Base-by-base conservation (phyloP, 2,113 vertebrate species). In the Equus quagga region DNA sequence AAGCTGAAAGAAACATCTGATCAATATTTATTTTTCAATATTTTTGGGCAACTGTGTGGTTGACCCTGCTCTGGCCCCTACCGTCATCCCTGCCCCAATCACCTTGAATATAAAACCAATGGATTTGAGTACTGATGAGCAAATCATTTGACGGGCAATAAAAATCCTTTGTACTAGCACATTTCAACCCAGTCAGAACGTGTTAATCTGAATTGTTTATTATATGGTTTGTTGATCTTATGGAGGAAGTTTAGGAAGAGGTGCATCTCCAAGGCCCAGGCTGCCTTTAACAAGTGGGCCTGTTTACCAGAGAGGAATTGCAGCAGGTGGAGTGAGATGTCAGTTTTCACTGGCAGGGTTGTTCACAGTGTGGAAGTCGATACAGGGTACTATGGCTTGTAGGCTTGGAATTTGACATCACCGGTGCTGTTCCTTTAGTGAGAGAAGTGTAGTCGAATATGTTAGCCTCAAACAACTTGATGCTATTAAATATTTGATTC, bases 201-300 rank as follows among this genome's bases (percentile, higher is more conserved):
- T 64, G 8, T 93, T 87, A 65, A 73, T 88, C 19, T 96, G 65
- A 73, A 79, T 86, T 96, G 3, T 56, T 88, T 65, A 10, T 79
- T 93, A 58, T 58, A 14, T 6, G 31, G 41, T 56, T 33, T 95
- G 31, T 41, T 19, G 49, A 11, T 78, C 8, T 91, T 73, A 28
- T 0, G 46, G 19, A 60, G 14, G 64, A 73, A 82, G 19, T 49
- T 92, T 67, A 67, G 46, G 87, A 41, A 78, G 56, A 69, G 54
- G 23, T 78, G n/a, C 24, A 1, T 95, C 56, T 69, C 11, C 11
- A 79, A 91, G 75, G 60, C 36, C 41, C 7, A 33, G 3, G 14
- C 12, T 54, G 6, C 41, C 90, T 51, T 23, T 44, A 44, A 18
- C 46, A 31, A 2, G 51, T 12, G 21, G n/a, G 49, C 4, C 65